Base-by-base conservation (phyloP, 2,888 invertebrate species). In the Aplocera efformata region DNA sequence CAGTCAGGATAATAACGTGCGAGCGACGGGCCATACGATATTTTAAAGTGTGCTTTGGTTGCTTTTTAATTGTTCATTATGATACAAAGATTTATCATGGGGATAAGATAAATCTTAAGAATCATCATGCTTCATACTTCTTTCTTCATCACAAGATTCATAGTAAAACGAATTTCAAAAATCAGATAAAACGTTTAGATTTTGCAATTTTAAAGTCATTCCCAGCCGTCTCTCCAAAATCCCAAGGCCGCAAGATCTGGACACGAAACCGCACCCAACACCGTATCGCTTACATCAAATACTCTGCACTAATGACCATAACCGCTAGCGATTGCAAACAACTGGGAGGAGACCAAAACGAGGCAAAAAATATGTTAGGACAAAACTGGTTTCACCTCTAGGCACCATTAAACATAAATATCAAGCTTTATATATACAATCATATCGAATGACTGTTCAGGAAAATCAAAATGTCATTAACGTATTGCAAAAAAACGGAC, bases 281-380 rank as follows among this genome's bases (percentile, higher is more conserved):
- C 60, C 62, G 53, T 51, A 58, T 50, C 50, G 53, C 51, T 50
- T 48, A 61, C 57, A 63, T 65, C 63, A 60, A 60, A 55, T 36
- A 52, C 53, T 58, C 60, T 56, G 54, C 57, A 48, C 58, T 73
- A 77, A 79, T 72, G 67, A 63, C 60, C 60, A 63, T 59, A 70
- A 59, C 62, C 55, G 52, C 53, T 53, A 49, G 50, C 58, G 69
- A 72, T 71, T 56, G 68, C 72, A 72, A 75, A 73, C 72, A 74
- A 73, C 78, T 72, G 70, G 58, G 37, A 65, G 54, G 57, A 65
- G 67, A 70, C 72, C 70, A 71, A 38, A 71, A 67, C 53, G 58
- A 65, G 60, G 72, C 72, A 79, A 82, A 79, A 80, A 75, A 60
- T 53, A 45, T 56, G 63, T 57, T 58, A 53, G 53, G 59, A 61